These are phyloP conservation scores for Bombus impatiens DNA, from an alignment of 1,140 invertebrate genomes.

Conservation along the genomic window DNA sequence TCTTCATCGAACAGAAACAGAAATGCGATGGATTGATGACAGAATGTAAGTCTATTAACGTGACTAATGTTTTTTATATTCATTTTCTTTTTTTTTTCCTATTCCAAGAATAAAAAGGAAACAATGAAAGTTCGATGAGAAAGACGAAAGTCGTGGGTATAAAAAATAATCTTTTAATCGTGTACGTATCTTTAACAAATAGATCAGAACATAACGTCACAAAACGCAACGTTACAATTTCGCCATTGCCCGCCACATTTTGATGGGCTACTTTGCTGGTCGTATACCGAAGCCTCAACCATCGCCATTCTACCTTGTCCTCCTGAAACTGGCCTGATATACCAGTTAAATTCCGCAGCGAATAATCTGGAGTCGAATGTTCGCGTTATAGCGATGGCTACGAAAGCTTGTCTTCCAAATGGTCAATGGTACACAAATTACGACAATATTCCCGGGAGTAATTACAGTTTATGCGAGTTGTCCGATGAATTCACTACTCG, in stretches of 20 bases:
- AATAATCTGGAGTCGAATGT: background rate
- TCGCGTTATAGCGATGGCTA: constrained; percentile 54
- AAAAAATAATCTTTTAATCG: background rate
- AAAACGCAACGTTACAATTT: background rate
- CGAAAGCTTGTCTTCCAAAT: constrained; percentile 70
- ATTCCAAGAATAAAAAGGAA: background rate
- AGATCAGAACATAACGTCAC: constrained; percentile 1
- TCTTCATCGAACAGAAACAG: constrained; percentile 30
- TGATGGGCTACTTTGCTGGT: constrained; percentile 79
- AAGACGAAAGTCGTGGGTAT: background rate
- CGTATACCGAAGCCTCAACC: constrained; percentile 62
- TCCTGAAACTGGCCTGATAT: constrained; percentile 55
- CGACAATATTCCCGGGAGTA: constrained; percentile 69
- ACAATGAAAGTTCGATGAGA: background rate
- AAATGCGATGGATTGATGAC: constrained; percentile 49
- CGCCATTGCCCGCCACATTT: constrained; percentile 72
- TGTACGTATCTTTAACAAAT: background rate
- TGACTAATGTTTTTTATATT: background rate
- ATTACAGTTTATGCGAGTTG: constrained; percentile 74
- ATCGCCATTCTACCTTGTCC: constrained; percentile 73
- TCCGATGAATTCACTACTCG: constrained; percentile 29
- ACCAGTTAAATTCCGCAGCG: constrained; percentile 7
- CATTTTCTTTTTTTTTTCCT: background rate
- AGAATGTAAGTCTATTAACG: constrained; percentile 24
- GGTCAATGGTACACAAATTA: constrained; percentile 73